These are phyloP conservation scores for Sweltsa coloradensis DNA, from an alignment of 1,140 invertebrate genomes.

Conservation along the genomic window DNA sequence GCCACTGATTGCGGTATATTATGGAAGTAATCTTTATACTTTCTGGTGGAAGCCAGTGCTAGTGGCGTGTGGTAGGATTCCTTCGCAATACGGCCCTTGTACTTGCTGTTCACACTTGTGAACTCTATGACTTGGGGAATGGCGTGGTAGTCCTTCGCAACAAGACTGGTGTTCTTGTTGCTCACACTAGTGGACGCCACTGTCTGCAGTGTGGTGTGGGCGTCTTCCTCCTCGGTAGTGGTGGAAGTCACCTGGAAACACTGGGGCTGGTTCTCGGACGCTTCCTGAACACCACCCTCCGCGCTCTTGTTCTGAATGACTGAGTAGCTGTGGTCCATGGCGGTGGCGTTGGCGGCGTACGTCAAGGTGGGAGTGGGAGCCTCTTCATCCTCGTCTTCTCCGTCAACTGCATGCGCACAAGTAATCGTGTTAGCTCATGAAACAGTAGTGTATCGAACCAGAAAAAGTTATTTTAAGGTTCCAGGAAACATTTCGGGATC, in stretches of 20 bases:
- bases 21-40: no score
- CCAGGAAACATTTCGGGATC: no score
- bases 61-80: no score
- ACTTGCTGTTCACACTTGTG: no score
- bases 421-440: no score
- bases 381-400: background rate
- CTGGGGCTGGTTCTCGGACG: background rate
- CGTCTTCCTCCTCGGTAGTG: background rate
- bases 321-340: conserved; percentile 12
- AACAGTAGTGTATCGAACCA: no score
- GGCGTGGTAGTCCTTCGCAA: conserved; percentile 22
- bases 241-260: background rate
- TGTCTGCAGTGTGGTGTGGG: background rate
- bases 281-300: background rate
- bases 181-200: background rate
- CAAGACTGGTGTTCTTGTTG: background rate
- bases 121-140: conserved; percentile 15
- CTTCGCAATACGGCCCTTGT: no score
- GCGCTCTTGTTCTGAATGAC: background rate
- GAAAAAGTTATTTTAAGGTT: no score
- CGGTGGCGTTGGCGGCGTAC: conserved; percentile 13
- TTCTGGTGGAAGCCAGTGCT: no score
- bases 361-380: background rate
- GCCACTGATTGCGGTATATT: no score
- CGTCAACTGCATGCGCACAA: no score